Base-by-base conservation (phyloP, 2,113 vertebrate species). In the Thymallus thymallus region DNA sequence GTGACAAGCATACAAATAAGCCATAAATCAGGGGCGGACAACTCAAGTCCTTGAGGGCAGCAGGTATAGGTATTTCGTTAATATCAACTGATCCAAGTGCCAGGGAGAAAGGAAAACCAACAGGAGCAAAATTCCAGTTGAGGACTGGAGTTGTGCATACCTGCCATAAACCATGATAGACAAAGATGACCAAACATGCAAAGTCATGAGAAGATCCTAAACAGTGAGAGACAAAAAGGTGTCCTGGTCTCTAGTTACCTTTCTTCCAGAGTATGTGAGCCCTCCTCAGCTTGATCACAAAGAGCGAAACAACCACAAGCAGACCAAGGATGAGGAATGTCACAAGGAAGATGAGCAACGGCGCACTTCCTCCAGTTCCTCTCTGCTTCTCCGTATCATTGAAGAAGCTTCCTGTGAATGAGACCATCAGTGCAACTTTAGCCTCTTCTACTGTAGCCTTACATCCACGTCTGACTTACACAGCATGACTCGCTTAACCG, bases 201-300 rank as follows among this genome's bases (percentile, higher is more conserved):
- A 51, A 18, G 48, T 51, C 14, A 51, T 51, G 3, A 51, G 48
- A 5, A 51, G 16, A 51, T 18, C 12, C 48, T 51, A 51, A 51
- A 18, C 48, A 51, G 12, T 51, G 3, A 18, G 46, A 48, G 41
- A n/a, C 41, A 3, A 4, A 45, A 45, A 45, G 14, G 12, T 51
- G 64, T 61, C 1, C 46, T 26, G 22, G 22, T 61, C 14, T 24
- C 2, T 69, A 22, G 45, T 77, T 71, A 98, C 97, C 97, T 93
- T 79, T 95, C 67, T 93, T 97, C 96, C 96, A 98, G 14, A 75
- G 10, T 0, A 92, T 41, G 0, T 97, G 95, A 0, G 95, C 95
- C 88, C 90, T 95, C 66, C 91, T 91, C 68, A 98, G 89, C 84
- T 96, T 98, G 78, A 91, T 79, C 30, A 91, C 2, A 35, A 98